Conservation (phyloP, 2,888 invertebrate species). For the Amphimallon solstitiale region DNA sequence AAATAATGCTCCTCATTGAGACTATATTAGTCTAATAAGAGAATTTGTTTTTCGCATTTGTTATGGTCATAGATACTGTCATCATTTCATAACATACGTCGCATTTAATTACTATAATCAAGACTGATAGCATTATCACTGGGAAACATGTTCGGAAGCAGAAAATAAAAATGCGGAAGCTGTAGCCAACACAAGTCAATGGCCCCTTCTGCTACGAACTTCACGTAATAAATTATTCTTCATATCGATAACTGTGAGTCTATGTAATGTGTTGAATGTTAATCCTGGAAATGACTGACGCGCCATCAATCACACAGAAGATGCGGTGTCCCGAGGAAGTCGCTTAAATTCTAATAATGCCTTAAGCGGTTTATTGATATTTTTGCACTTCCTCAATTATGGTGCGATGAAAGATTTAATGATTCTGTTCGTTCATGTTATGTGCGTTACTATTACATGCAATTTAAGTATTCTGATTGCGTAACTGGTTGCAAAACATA, state of each 20-base stretch:
- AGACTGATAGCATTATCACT: conserved; percentile 13
- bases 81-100: not conserved
- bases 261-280: conserved; percentile 17
- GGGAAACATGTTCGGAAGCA: conserved; percentile 10
- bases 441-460: not conserved
- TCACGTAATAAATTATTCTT: conserved; percentile 10
- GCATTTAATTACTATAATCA: conserved; percentile 5
- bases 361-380: conserved; percentile 6
- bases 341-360: conserved; percentile 7
- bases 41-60: not conserved
- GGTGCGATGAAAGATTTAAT: conserved; percentile 16
- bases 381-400: conserved; percentile 32
- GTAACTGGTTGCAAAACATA: not conserved
- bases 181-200: conserved; percentile 11
- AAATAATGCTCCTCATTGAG: too few species aligned
- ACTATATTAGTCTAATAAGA: too few species aligned
- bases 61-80: not conserved
- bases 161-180: conserved; percentile 4
- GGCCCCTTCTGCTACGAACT: conserved; percentile 10
- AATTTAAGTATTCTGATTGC: not conserved
- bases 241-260: conserved; percentile 30
- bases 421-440: not conserved
- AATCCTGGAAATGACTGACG: not conserved
- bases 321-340: not conserved
- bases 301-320: conserved; percentile 6